Base-by-base conservation (phyloP, 2,888 invertebrate genomes). In the Andrena haemorrhoa region DNA sequence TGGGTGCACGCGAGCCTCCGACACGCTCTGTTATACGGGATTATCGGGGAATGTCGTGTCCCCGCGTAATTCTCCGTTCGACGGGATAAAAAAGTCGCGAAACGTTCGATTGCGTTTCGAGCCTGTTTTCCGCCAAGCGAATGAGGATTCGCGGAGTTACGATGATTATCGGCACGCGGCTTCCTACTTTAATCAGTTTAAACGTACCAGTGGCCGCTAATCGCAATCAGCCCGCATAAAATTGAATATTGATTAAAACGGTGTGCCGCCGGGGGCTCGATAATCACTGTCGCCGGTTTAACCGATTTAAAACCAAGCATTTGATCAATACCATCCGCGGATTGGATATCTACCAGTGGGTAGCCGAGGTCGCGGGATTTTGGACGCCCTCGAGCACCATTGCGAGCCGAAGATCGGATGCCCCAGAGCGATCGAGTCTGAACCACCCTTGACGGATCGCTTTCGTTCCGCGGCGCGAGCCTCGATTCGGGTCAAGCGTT, bases 401-500 rank as follows among this genome's bases (percentile, higher is more conserved):
- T 23, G 29, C 49, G 51, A 56, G 56, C 61, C 16, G 56, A 71
- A 70, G 72, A 83, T 83, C 83, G 6, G 26, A 23, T 26, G 7
- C 12, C 16, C 26, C 41, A 41, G 41, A 75, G 65, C 60, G 63
- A 47, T 73, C 69, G 58, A 60, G 26, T 31, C 49, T 60, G 72
- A 83, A 83, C 79, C 74, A 77, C n/a, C 58, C 58, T 29, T 61
- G 41, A 58, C 56, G 33, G 60, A 64, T 63, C 63, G 71, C 70
- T 51, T 64, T 75, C 74, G 71, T 76, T 71, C 69, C 41, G 29
- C 64, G 16, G 41, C 51, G 49, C 51, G 56, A 29, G 76, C 63
- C 58, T 47, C 69, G 69, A 82, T 79, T 60, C 70, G 71, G 84
- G 82, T 88, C 82, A 82, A 82, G 77, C 75, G 79, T 81, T 87